phyloP scores from a whole-genome alignment of 2,797 vertebrate genomes.

The Chelonia mydas region DNA sequence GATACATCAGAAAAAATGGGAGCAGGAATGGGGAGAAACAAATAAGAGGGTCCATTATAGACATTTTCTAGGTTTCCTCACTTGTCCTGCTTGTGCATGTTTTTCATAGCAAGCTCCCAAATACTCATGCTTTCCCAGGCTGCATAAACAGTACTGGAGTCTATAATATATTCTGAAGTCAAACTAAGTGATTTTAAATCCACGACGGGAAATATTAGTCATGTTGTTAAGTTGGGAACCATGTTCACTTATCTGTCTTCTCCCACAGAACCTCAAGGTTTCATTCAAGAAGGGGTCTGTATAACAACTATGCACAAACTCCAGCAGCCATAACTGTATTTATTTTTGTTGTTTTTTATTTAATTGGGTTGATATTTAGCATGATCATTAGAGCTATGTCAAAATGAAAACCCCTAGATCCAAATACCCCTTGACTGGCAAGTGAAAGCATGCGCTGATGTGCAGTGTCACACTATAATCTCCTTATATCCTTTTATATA shows the following conservation, averaged over 20 bases:
- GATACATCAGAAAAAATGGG: slow-evolving; percentile 37
- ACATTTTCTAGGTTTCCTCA: neutral
- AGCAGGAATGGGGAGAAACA: neutral
- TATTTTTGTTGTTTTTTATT: neutral
- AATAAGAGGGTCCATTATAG: slow-evolving; percentile 12
- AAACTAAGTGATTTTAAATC: neutral
- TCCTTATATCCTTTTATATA: neutral
- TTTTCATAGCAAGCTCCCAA: neutral
- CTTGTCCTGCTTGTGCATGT: fast-evolving
- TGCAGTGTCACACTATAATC: neutral
- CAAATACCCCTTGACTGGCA: neutral
- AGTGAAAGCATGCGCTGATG: neutral
- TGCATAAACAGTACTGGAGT: fast-evolving
- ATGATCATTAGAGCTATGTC: neutral
- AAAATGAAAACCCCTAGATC: neutral
- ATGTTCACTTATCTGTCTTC: no score
- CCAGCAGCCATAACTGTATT: neutral
- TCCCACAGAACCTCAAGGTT: neutral
- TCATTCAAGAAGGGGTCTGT: neutral
- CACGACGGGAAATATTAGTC: neutral
- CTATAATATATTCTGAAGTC: neutral
- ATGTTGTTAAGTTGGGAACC: neutral
- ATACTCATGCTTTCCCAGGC: neutral
- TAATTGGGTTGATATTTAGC: neutral
- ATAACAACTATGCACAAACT: neutral